These are phyloP conservation scores for Brachyalestes nurse DNA, from an alignment of 2,797 vertebrate genomes.

Conservation along the genomic window DNA sequence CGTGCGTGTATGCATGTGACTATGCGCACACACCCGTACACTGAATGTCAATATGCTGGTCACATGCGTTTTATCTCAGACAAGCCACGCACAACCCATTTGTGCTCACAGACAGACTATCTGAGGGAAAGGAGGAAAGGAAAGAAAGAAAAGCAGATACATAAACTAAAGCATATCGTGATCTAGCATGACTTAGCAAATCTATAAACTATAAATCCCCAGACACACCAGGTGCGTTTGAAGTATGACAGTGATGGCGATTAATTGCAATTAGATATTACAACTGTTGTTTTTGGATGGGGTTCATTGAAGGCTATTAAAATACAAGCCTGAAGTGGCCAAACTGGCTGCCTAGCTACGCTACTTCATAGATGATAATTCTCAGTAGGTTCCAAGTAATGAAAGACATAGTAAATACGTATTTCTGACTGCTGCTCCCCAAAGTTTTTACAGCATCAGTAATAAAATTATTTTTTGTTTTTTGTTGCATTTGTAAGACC, in stretches of 20 bases:
- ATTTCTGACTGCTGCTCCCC: no score
- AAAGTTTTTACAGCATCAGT: no score
- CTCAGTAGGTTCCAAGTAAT: no score
- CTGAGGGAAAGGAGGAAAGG: slow-evolving; percentile 2
- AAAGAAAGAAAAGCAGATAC: slow-evolving; percentile 48
- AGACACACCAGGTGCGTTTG: background rate
- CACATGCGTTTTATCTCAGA: slow-evolving; percentile 13
- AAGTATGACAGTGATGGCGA: background rate
- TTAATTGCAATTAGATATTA: no score
- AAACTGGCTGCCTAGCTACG: no score
- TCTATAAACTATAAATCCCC: background rate
- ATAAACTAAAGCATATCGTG: slow-evolving; percentile 27
- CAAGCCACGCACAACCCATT: slow-evolving; percentile 1
- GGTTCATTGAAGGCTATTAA: no score
- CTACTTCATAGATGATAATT: no score
- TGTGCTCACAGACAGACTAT: slow-evolving; percentile 10
- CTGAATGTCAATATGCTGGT: background rate
- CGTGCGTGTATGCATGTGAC: slow-evolving; percentile 34
- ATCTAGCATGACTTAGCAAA: slow-evolving; percentile 29
- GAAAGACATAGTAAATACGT: no score
- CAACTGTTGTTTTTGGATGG: no score
- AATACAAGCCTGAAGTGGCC: no score
- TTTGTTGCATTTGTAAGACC: no score
- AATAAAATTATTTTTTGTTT: no score
- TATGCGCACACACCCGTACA: slow-evolving; percentile 18